Evolutionary conservation across 2,113 vertebrate genomes (phyloP).

Genomic region (Rana temporaria): DNA sequence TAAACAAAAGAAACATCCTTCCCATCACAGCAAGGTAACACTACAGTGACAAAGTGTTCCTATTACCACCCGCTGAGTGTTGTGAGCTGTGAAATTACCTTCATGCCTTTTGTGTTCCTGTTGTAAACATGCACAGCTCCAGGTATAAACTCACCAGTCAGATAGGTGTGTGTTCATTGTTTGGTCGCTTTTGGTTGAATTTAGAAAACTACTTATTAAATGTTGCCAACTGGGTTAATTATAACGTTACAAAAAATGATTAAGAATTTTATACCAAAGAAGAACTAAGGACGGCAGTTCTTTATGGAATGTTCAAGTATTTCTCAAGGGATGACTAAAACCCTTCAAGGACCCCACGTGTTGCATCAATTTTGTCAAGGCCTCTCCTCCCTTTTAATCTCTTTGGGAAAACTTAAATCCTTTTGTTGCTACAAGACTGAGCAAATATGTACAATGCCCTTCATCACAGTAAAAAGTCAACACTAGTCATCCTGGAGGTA

Average conservation of each 20-base stretch:
- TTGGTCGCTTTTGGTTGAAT: background rate
- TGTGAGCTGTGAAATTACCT: slow-evolving; percentile 29
- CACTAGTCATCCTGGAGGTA: slow-evolving; percentile 29
- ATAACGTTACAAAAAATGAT: slow-evolving; percentile 29
- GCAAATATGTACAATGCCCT: slow-evolving; percentile 54
- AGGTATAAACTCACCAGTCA: background rate
- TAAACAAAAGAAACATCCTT: slow-evolving; percentile 22
- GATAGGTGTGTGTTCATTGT: slow-evolving; percentile 34
- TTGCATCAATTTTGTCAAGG: slow-evolving; percentile 9
- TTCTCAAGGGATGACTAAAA: slow-evolving; percentile 35
- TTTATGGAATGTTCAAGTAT: slow-evolving; percentile 27
- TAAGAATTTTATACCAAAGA: slow-evolving; percentile 1
- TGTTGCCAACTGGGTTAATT: slow-evolving; percentile 49
- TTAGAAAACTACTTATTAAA: slow-evolving; percentile 34
- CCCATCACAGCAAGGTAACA: slow-evolving; percentile 11
- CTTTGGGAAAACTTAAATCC: slow-evolving; percentile 49
- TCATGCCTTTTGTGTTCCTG: background rate
- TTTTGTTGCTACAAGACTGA: slow-evolving; percentile 45
- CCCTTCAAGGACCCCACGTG: slow-evolving; percentile 21
- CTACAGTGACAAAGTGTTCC: slow-evolving; percentile 1
- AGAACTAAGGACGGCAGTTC: background rate
- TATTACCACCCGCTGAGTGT: slow-evolving; percentile 25
- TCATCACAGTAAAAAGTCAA: slow-evolving; percentile 54
- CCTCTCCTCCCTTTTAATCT: slow-evolving; percentile 48
- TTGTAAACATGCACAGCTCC: background rate